These are phyloP conservation scores for Orcinus orca DNA, from an alignment of 2,113 vertebrate genomes.

Conservation along the genomic window DNA sequence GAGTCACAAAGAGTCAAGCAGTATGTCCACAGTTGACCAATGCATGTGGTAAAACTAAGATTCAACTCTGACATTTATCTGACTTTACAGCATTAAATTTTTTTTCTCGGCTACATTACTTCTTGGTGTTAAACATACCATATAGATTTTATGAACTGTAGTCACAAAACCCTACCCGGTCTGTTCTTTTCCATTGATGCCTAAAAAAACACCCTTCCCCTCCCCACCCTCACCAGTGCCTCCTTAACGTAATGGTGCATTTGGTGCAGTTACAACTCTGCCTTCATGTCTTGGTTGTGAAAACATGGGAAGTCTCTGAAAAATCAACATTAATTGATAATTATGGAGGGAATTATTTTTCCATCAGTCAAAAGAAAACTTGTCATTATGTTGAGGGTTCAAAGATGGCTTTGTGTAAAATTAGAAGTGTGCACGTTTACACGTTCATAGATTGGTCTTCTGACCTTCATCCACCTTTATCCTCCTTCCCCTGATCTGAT, in stretches of 20 bases:
- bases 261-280: neutral
- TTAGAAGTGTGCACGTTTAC: neutral
- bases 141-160: neutral
- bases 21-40: neutral
- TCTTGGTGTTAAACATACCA: neutral
- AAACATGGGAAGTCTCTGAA: neutral
- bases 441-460: neutral
- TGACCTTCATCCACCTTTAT: neutral
- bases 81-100: neutral
- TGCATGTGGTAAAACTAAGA: neutral
- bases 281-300: neutral
- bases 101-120: neutral
- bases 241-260: neutral
- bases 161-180: neutral
- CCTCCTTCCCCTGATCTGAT: neutral
- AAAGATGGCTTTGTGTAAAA: neutral
- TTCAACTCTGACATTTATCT: neutral
- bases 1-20: neutral
- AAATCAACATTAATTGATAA: neutral
- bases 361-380: neutral
- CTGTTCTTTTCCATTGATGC: neutral
- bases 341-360: neutral
- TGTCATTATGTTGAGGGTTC: neutral
- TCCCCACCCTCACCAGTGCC: fast-evolving
- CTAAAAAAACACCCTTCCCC: neutral